These are phyloP conservation scores for Mobula birostris DNA, from an alignment of 2,113 vertebrate species.

Conservation along the genomic window DNA sequence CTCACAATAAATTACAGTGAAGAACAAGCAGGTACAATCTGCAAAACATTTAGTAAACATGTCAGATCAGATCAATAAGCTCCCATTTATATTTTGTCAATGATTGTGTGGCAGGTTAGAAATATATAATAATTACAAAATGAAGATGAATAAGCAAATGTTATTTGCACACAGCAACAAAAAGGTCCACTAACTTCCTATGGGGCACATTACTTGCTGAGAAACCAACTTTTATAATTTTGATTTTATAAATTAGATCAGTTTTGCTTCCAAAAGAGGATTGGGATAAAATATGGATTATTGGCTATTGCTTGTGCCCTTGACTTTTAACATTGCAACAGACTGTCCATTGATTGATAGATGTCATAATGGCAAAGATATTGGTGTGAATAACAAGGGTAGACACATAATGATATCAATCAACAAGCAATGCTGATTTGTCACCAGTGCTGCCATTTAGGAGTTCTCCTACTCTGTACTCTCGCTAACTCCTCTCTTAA, in stretches of 20 bases:
- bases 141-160: slow-evolving; percentile 42
- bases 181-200: neutral
- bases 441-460: no score
- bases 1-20: slow-evolving; percentile 40
- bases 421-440: no score
- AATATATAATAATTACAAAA: slow-evolving; percentile 42
- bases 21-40: slow-evolving; percentile 42
- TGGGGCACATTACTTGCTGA: neutral
- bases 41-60: slow-evolving; percentile 49
- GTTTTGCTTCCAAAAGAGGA: neutral
- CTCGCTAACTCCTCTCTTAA: no score
- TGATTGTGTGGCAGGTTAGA: slow-evolving; percentile 42
- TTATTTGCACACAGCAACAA: slow-evolving; percentile 39
- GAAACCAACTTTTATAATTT: neutral
- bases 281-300: neutral
- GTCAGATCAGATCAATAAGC: slow-evolving; percentile 42
- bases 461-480: no score
- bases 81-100: slow-evolving; percentile 48
- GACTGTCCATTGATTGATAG: no score
- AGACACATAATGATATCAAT: no score
- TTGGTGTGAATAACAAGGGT: no score
- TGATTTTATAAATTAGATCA: neutral
- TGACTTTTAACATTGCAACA: no score
- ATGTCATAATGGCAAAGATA: no score
- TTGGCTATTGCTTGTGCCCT: no score